Evolutionary conservation across 1,140 invertebrate species (phyloP).

Genomic region (Sinonovacula constricta): DNA sequence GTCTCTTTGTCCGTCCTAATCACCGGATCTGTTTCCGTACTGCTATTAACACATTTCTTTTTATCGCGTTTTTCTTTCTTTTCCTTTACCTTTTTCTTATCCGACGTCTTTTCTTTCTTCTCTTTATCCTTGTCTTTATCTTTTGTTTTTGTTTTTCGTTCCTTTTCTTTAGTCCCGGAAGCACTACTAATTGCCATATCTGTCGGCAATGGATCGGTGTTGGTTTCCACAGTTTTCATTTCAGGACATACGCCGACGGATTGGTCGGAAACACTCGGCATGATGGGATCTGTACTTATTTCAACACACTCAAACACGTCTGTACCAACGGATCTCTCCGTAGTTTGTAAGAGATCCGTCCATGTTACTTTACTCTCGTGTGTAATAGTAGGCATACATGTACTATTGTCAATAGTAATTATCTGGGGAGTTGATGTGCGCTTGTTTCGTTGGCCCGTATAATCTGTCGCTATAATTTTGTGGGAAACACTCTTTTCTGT

Average conservation of each 20-base stretch:
- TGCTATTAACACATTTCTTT: constrained; percentile 52
- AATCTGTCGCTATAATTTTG: constrained; percentile 60
- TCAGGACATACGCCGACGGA: constrained; percentile 58
- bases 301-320: constrained; percentile 55
- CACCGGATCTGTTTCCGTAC: constrained; percentile 53
- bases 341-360: constrained; percentile 64
- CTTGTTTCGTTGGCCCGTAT: constrained; percentile 62
- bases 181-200: constrained; percentile 2
- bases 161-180: constrained; percentile 44
- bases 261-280: constrained; percentile 48
- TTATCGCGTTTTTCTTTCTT: constrained; percentile 47
- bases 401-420: constrained; percentile 58
- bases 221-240: constrained; percentile 49
- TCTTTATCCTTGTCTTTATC: constrained; percentile 19
- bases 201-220: constrained; percentile 55
- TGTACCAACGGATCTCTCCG: constrained; percentile 66
- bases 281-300: constrained; percentile 54
- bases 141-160: constrained; percentile 33
- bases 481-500: constrained; percentile 19
- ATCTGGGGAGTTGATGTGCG: constrained; percentile 56
- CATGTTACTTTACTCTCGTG: constrained; percentile 60
- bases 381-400: constrained; percentile 57
- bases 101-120: constrained; percentile 38
- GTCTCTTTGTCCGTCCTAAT: constrained; percentile 67
- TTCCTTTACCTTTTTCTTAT: constrained; percentile 37